Evolutionary conservation across 2,113 vertebrate genomes (phyloP), one percentile per base, ranked within the genome.

Genomic region (Rhinoptilus africanus): DNA sequence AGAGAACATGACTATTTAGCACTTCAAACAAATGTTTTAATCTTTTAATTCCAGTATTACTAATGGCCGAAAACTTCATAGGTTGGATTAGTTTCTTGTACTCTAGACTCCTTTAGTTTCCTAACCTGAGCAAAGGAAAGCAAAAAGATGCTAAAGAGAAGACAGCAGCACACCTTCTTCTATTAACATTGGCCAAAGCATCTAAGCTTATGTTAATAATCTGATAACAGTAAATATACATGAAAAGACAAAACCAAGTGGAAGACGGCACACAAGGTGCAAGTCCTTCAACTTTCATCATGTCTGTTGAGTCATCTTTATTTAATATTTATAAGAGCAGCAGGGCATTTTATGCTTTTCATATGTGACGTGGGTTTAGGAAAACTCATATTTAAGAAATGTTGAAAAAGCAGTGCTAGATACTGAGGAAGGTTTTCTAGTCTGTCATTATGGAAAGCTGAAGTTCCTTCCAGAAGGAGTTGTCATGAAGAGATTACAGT

Each of bases 1-100:
- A 57, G 57, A 64, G 73, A 96, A 95, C 47, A 81, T 35, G 37
- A 77, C 79, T 89, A 50, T 77, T 95, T 92, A 90, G n/a, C 28
- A 67, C 82, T 96, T 50, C 18, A 85, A 90, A 88, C 50, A 83
- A 95, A 41, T 77, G 59, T 45, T 94, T 85, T 92, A 88, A 89
- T 93, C 87, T 89, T 89, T 95, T 92, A 87, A 94, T 96, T 92
- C 81, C 71, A 79, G 23, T 15, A 30, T 85, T 85, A 41, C 28
- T 79, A 85, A 76, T 19, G 32, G 34, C 53, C 66, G 67, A 51
- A 93, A 76, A 0, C 56, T 72, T 79, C 14, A 2, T 69, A 43
- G 18, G 7, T 53, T 81, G 35, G 37, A 91, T 71, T 21, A 22
- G 4, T 51, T 95, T 89, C 64, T 83, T 86, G 27, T 30, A 71